Percentiles rank a stretch among this genome's conserved stretches.
Evolutionary conservation across 2,797 vertebrate genomes (phyloP).

Genomic region (Neoniphon sammara): DNA sequence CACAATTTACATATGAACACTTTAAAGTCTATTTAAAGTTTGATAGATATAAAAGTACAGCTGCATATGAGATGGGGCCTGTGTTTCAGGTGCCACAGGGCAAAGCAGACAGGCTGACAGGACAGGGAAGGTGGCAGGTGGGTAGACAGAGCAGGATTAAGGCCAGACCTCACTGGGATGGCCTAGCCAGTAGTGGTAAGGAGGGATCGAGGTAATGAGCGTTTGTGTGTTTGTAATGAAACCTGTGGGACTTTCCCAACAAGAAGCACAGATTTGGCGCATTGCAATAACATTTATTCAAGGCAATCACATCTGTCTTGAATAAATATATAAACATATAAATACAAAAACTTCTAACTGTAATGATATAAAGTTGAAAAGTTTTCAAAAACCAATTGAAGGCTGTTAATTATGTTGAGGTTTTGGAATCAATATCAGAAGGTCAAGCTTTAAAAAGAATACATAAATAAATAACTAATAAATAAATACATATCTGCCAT

Average conservation of each 20-base stretch:
- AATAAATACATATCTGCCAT: no score
- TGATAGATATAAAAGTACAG: background rate
- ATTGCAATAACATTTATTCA: conserved; percentile 59
- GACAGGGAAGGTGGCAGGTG: conserved; percentile 62
- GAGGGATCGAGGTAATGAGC: conserved; percentile 66
- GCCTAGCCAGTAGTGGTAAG: conserved; percentile 52
- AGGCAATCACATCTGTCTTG: no score
- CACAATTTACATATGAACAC: conserved; percentile 8
- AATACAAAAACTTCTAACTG: no score
- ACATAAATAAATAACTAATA: no score
- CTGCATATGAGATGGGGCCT: background rate
- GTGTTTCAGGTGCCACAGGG: conserved; percentile 11
- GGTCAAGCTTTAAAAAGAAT: no score
- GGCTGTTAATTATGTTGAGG: no score
- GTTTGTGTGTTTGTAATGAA: conserved; percentile 67
- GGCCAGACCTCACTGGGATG: conserved; percentile 66
- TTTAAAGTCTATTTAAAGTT: background rate
- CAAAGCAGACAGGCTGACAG: conserved; percentile 45
- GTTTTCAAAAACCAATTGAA: no score
- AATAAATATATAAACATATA: no score
- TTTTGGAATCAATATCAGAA: no score
- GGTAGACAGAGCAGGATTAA: conserved; percentile 70
- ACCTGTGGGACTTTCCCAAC: conserved; percentile 67
- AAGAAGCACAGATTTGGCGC: conserved; percentile 60
- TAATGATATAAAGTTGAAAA: no score